phyloP scores from a whole-genome alignment of 2,888 invertebrate genomes.

The Dryobota labecula region DNA sequence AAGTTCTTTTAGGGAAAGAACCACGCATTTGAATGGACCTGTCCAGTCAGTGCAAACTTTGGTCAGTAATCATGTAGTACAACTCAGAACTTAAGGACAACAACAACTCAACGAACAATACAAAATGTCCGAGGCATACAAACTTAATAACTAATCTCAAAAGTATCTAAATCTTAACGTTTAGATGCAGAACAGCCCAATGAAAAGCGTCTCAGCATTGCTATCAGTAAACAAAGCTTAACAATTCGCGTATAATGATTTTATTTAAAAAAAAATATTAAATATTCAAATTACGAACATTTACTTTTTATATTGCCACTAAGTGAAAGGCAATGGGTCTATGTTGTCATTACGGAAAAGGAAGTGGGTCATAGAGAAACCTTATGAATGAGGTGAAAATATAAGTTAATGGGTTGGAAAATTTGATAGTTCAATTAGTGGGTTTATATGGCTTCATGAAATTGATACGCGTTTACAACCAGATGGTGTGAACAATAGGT shows the following conservation, averaged over 20 bases:
- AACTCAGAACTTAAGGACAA: too few species aligned
- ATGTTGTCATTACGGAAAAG: constrained; percentile 19
- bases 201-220: neutral
- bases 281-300: constrained; percentile 27
- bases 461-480: constrained; percentile 36
- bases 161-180: neutral
- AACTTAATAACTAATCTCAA: too few species aligned
- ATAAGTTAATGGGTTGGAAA: constrained; percentile 59
- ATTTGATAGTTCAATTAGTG: constrained; percentile 59
- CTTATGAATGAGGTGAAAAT: constrained; percentile 49
- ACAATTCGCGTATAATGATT: neutral
- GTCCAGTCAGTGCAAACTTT: too few species aligned
- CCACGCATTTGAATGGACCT: too few species aligned
- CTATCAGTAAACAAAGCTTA: neutral
- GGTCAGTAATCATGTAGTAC: too few species aligned
- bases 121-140: too few species aligned
- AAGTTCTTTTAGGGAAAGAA: too few species aligned
- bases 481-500: constrained; percentile 19
- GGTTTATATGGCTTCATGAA: constrained; percentile 54
- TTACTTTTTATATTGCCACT: constrained; percentile 15
- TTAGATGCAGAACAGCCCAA: neutral
- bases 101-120: too few species aligned
- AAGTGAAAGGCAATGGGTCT: constrained; percentile 25
- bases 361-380: constrained; percentile 53
- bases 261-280: neutral